phyloP scores from a whole-genome alignment of 2,888 invertebrate genomes.

The Limnephilus rhombicus region DNA sequence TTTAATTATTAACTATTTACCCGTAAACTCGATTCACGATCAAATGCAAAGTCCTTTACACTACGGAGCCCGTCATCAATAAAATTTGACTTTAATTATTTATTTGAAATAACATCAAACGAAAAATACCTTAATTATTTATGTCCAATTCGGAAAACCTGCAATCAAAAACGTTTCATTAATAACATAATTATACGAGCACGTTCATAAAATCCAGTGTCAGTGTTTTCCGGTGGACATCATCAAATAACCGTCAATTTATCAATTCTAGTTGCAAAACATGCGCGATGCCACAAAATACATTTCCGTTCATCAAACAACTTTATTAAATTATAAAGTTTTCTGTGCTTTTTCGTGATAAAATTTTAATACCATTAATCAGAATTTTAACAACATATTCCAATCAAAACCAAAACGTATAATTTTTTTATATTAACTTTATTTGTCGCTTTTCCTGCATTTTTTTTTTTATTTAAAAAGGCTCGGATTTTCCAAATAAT shows the following conservation, averaged over 20 bases:
- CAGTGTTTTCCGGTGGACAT: background rate
- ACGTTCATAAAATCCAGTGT: background rate
- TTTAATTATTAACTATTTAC: too few species aligned
- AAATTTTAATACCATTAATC: background rate
- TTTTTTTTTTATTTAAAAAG: background rate
- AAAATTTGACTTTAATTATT: background rate
- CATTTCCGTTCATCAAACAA: background rate
- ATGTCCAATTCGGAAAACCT: background rate
- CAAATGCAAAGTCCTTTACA: background rate
- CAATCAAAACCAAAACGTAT: background rate
- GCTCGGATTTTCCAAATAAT: background rate
- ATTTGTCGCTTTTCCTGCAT: background rate
- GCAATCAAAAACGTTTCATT: constrained; percentile 1
- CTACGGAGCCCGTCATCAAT: background rate
- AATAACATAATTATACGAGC: background rate
- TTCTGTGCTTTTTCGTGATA: background rate
- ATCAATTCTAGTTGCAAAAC: background rate
- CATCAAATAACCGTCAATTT: background rate
- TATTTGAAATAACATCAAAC: background rate
- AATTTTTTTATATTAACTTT: background rate
- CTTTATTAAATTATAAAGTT: background rate
- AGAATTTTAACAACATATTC: background rate
- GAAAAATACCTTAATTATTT: background rate
- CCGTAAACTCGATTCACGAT: background rate
- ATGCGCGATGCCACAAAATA: background rate